phyloP scores from a whole-genome alignment of 2,797 vertebrate species.

The Rhodeus uyekii region DNA sequence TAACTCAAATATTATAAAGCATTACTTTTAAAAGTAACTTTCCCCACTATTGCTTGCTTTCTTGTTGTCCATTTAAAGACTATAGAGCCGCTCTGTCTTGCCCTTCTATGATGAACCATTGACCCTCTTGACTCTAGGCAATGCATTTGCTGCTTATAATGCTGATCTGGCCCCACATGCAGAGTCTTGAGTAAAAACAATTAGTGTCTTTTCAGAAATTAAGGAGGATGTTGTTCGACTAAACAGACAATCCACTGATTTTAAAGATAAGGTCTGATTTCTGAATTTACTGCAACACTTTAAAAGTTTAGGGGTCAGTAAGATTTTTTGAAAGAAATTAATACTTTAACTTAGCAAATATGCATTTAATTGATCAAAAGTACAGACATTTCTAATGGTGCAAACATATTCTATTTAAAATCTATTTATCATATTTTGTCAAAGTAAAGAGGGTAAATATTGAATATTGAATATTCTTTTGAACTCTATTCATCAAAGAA shows the following conservation, averaged over 20 bases:
- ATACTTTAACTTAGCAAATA: neutral
- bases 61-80: constrained; percentile 42
- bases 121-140: constrained; percentile 43
- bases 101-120: constrained; percentile 27
- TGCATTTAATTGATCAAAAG: neutral
- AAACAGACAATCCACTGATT: neutral
- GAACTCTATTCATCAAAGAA: neutral
- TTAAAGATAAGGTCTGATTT: neutral
- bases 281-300: neutral
- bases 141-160: constrained; percentile 45
- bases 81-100: constrained; percentile 37
- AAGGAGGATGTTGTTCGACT: neutral
- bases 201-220: neutral
- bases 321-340: neutral
- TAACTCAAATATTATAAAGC: neutral
- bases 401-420: neutral
- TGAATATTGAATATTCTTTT: too few species aligned
- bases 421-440: neutral
- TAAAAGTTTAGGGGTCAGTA: too few species aligned
- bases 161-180: neutral
- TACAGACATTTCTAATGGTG: neutral
- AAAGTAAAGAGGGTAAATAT: neutral
- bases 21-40: neutral
- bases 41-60: constrained; percentile 11
- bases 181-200: neutral